Base-by-base conservation (phyloP, 2,888 invertebrate species). In the Caenorhabditis zanzibari region DNA sequence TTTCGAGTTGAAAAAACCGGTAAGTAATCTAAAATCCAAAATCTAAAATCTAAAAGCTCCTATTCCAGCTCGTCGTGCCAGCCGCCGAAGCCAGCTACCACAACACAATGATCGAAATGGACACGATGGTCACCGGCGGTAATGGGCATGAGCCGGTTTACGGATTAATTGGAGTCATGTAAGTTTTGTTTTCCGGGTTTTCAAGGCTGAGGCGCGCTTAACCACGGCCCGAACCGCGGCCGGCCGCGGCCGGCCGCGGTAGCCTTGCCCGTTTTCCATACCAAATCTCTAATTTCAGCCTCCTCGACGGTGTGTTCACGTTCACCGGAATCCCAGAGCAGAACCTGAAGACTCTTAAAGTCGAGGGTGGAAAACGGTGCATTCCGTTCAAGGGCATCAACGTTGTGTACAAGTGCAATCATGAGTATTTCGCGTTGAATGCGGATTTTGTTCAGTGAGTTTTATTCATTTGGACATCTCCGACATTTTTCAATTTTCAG, bases 281-380 rank as follows among this genome's bases (percentile, higher is more conserved):
- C 28, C 32, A 5, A 38, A 22, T 26, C 16, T 16, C 3, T 22
- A 1, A 7, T 68, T 75, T n/a, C 59, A 75, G 75, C 6, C 58
- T 75, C 7, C 75, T 75, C 49, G 75, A 75, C 59, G 75, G 75
- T 0, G 58, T 58, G 41, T 75, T 75, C 66, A 75, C 75, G 16
- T 75, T 75, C 49, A 49, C 47, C 5, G 75, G 75, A 26, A 49
- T 75, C 19, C 56, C 58, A 9, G 75, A 75, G 14, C 19, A 16
- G 4, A 58, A 58, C 24, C 28, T 75, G 19, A 5, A 14, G 26
- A 5, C 35, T 75, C 12, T 7, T 7, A 7, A 0, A 26, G 2
- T 10, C 2, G 56, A 56, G 14, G 14, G 14, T 19, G 14, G 12
- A 0, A 44, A 44, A 22, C 24, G 49, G 1, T 77, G 77, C 24